Evolutionary conservation across 2,113 vertebrate species (phyloP).

Genomic region (Leuciscus idus): DNA sequence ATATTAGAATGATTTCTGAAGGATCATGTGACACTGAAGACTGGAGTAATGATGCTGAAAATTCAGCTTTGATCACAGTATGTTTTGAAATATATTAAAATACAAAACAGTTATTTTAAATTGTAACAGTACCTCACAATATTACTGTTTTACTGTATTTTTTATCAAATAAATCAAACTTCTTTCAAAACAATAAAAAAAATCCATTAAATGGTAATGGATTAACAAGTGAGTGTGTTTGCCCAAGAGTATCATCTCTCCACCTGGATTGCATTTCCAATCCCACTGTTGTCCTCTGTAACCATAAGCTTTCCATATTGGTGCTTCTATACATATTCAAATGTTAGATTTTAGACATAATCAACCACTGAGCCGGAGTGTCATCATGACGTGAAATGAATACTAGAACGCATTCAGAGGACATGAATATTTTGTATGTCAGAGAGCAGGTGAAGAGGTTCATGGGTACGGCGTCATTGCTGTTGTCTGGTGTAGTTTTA

Average conservation of each 20-base stretch:
- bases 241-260: not conserved
- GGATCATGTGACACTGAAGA: not conserved
- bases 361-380: no score
- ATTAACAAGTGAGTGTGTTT: not conserved
- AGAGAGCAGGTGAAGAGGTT: not conserved
- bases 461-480: conserved; percentile 1
- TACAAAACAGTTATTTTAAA: not conserved
- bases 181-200: not conserved
- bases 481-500: conserved; percentile 63
- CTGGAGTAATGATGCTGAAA: not conserved
- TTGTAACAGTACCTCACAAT: not conserved
- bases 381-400: not conserved
- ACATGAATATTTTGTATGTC: conserved; percentile 8
- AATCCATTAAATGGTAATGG: not conserved
- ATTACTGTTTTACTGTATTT: not conserved
- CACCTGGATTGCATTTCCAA: conserved; percentile 3
- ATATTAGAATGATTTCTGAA: not conserved
- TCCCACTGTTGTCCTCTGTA: not conserved
- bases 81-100: not conserved
- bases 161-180: not conserved
- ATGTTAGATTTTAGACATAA: not conserved
- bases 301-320: not conserved
- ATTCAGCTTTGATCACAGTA: not conserved
- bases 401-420: not conserved
- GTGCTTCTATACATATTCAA: not conserved